These are phyloP conservation scores for Scaptomyza graminum DNA, from an alignment of 1,140 invertebrate species.

Conservation along the genomic window DNA sequence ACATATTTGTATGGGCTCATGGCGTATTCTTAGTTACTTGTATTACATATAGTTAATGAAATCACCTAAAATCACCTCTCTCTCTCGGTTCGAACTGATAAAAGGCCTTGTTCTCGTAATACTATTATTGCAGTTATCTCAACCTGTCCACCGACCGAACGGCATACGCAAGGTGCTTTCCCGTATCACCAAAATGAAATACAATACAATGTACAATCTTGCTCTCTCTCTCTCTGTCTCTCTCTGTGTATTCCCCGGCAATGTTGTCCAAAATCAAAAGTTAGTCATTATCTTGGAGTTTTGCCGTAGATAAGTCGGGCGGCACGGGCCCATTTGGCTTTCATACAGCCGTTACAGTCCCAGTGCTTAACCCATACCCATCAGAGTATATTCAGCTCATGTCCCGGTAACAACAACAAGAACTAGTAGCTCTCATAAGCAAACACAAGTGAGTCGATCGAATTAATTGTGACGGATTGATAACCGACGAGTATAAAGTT, in stretches of 20 bases:
- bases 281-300: constrained; percentile 78
- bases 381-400: constrained; percentile 49
- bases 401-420: constrained; percentile 8
- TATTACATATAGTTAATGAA: constrained; percentile 53
- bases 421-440: constrained; percentile 2
- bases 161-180: constrained; percentile 33
- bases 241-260: background rate
- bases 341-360: constrained; percentile 54
- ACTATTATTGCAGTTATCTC: constrained; percentile 58
- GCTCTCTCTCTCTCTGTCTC: constrained; percentile 1
- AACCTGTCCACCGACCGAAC: constrained; percentile 39
- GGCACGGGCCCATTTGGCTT: constrained; percentile 40
- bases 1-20: background rate
- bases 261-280: constrained; percentile 48
- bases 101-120: constrained; percentile 44
- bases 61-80: constrained; percentile 28
- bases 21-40: constrained; percentile 20
- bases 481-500: background rate
- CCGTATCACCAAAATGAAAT: constrained; percentile 75
- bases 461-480: constrained; percentile 26
- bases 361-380: constrained; percentile 33
- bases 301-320: constrained; percentile 77
- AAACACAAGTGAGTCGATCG: background rate
- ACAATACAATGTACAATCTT: constrained; percentile 61
- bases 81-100: constrained; percentile 33